A percentile compares a stretch with the other conserved stretches of the same genome.
phyloP scores from a whole-genome alignment of 2,113 vertebrate genomes.

The Bambusicola thoracicus region DNA sequence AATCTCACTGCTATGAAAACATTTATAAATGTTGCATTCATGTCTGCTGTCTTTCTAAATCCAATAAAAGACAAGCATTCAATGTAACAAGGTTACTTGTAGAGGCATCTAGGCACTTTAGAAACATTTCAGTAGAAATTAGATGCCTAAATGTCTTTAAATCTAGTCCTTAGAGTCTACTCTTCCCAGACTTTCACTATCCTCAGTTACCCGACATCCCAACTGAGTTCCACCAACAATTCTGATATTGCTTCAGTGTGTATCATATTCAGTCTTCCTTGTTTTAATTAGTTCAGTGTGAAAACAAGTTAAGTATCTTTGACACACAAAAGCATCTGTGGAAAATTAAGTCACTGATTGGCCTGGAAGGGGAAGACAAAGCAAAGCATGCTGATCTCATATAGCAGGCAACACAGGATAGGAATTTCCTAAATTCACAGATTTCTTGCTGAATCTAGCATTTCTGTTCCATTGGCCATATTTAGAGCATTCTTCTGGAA shows the following conservation, averaged over 20 bases:
- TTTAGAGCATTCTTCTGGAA: constrained; percentile 46
- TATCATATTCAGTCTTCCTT: not conserved
- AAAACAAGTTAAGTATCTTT: not conserved
- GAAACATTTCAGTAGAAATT: not conserved
- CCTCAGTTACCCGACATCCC: not conserved
- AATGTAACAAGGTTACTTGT: not conserved
- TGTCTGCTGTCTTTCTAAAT: not conserved
- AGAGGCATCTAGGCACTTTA: not conserved
- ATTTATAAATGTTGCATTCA: not conserved
- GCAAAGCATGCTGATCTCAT: not conserved
- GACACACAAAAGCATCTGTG: not conserved
- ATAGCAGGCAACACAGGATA: not conserved
- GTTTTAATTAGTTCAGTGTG: not conserved
- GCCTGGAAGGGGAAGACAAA: not conserved
- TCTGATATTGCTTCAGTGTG: not conserved
- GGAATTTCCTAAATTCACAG: constrained; percentile 59
- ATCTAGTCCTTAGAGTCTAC: not conserved
- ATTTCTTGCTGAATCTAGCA: constrained; percentile 65
- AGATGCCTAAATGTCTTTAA: not conserved
- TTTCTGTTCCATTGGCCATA: constrained; percentile 18
- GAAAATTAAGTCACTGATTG: not conserved
- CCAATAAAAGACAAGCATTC: not conserved
- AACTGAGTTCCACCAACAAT: not conserved
- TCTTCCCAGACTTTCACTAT: not conserved
- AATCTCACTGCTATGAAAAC: not conserved